Conservation (phyloP, 1,140 invertebrate genomes). For the Phymastichus coffea region DNA sequence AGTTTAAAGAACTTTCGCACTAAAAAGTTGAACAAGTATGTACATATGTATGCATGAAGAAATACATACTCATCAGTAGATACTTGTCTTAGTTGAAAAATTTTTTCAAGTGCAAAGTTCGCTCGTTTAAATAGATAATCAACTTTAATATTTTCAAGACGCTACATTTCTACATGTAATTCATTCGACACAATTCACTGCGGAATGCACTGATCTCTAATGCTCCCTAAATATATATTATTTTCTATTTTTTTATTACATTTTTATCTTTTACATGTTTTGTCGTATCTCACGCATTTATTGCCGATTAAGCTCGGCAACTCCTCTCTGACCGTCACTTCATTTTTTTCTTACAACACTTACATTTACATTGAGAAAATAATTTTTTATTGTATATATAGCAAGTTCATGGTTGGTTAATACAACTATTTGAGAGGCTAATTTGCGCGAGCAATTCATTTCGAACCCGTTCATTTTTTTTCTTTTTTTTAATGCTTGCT, state of each 20-base stretch:
- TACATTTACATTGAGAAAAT: conserved; percentile 56
- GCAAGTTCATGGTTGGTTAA: conserved; percentile 34
- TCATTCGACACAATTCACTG: conserved; percentile 37
- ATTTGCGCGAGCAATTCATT: conserved; percentile 13
- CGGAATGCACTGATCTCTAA: conserved; percentile 38
- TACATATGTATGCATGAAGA: conserved; percentile 9
- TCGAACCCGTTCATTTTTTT: background rate
- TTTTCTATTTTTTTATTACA: conserved; percentile 31
- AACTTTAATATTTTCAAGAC: conserved; percentile 13
- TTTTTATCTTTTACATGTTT: conserved; percentile 34
- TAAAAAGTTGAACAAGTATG: background rate
- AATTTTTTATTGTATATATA: conserved; percentile 48
- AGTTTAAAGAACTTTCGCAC: background rate
- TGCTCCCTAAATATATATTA: conserved; percentile 31
- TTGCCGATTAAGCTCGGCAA: no score
- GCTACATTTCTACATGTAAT: conserved; percentile 44
- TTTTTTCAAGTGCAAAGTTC: conserved; percentile 1
- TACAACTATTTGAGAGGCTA: conserved; percentile 18
- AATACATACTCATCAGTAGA: conserved; percentile 2
- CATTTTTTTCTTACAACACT: conserved; percentile 39
- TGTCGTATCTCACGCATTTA: conserved; percentile 30
- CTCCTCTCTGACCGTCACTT: no score
- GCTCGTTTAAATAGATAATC: conserved; percentile 16
- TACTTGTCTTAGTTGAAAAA: conserved; percentile 12
- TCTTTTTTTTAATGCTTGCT: background rate